Conservation (phyloP, 2,888 invertebrate genomes). For the Archips crataeganus region DNA sequence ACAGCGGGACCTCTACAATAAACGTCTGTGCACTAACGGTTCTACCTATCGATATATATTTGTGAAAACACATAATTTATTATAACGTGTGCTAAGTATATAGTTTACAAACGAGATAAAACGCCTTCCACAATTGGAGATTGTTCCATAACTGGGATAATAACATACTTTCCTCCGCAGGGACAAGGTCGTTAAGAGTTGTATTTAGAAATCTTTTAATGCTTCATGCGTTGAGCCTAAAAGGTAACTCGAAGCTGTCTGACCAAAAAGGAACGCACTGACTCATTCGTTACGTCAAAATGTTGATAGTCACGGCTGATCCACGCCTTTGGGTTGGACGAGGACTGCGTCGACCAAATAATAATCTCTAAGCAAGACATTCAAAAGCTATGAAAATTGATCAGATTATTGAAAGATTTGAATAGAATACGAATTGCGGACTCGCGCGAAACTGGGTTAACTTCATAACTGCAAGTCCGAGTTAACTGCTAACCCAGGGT, state of each 20-base stretch:
- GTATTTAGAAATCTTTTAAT: constrained; percentile 42
- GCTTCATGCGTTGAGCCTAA: constrained; percentile 41
- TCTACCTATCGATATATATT: constrained; percentile 1
- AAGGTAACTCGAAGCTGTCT: constrained; percentile 58
- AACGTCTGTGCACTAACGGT: constrained; percentile 27
- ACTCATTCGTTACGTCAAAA: constrained; percentile 58
- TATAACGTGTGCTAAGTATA: constrained; percentile 7
- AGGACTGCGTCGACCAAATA: background rate
- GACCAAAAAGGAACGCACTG: constrained; percentile 55
- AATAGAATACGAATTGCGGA: too few species aligned
- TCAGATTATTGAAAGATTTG: background rate
- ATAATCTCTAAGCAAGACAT: background rate
- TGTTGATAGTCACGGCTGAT: constrained; percentile 33
- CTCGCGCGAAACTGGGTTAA: too few species aligned
- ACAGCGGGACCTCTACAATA: constrained; percentile 27
- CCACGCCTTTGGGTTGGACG: background rate
- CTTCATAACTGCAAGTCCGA: too few species aligned
- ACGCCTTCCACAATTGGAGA: constrained; percentile 34
- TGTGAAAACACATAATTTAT: constrained; percentile 23
- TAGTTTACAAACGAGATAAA: constrained; percentile 27
- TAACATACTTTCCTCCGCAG: constrained; percentile 38
- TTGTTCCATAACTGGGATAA: constrained; percentile 37
- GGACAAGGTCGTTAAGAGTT: constrained; percentile 42
- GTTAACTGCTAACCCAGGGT: too few species aligned
- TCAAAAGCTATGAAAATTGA: background rate